A percentile compares a stretch with the other conserved stretches of the same genome.
Evolutionary conservation across 2,113 vertebrate genomes (phyloP).

Genomic region (Platycercus adscitus): DNA sequence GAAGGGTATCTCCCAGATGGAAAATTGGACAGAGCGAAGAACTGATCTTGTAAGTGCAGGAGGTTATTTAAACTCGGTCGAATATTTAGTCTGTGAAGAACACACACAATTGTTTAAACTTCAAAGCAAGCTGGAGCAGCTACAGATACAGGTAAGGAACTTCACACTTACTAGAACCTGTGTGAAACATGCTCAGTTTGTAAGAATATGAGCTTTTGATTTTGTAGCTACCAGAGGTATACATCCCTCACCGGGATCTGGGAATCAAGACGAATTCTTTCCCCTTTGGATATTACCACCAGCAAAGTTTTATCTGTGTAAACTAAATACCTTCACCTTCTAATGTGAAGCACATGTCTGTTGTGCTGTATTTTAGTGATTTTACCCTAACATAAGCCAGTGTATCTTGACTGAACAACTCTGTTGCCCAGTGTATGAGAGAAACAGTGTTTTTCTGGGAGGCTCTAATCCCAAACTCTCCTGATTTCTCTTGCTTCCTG

Average conservation of each 20-base stretch:
- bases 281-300: neutral
- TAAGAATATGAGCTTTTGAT: neutral
- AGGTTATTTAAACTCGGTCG: constrained; percentile 72
- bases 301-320: neutral
- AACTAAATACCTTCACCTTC: neutral
- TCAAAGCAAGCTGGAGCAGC: neutral
- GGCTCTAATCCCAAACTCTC: neutral
- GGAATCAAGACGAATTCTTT: neutral
- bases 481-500: neutral
- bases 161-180: neutral
- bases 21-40: constrained; percentile 83
- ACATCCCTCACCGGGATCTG: neutral
- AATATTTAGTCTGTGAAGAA: constrained; percentile 82
- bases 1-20: constrained; percentile 81
- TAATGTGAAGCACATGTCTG: neutral
- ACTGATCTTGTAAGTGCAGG: constrained; percentile 70
- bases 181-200: neutral
- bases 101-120: neutral
- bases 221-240: neutral
- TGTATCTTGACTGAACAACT: neutral
- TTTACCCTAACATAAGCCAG: neutral
- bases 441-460: neutral
- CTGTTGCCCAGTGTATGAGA: neutral
- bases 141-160: neutral
- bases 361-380: neutral